Evolutionary conservation across 1,140 invertebrate genomes (phyloP).

Genomic region (Copidosoma floridanum): DNA sequence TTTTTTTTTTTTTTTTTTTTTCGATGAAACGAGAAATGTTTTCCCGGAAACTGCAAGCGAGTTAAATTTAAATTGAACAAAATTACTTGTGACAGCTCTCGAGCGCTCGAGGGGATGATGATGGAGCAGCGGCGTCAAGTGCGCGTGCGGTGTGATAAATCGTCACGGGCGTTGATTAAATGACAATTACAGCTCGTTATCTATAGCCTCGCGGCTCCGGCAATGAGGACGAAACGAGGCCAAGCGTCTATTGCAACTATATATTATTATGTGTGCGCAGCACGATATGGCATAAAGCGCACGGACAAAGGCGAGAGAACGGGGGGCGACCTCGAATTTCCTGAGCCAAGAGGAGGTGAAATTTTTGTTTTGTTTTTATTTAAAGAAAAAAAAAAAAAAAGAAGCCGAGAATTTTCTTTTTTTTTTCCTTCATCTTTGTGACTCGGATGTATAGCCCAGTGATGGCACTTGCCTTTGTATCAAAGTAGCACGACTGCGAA

Average conservation of each 20-base stretch:
- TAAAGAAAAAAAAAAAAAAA: background rate
- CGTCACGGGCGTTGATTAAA: conserved; percentile 25
- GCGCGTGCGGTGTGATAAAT: too few relatives aligned
- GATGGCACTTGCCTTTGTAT: too few relatives aligned
- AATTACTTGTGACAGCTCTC: conserved; percentile 1
- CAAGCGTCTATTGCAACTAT: too few relatives aligned
- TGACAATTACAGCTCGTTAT: conserved; percentile 19
- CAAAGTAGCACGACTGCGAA: background rate
- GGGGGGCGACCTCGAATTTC: background rate
- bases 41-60: too few relatives aligned
- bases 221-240: background rate
- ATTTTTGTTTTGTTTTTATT: too few relatives aligned
- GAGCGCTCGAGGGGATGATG: too few relatives aligned
- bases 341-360: background rate
- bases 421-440: background rate
- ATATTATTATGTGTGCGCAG: too few relatives aligned
- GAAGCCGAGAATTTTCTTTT: background rate
- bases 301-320: background rate
- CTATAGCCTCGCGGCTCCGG: conserved; percentile 1
- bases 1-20: too few relatives aligned
- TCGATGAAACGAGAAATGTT: too few relatives aligned
- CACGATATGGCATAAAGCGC: too few relatives aligned
- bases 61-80: background rate
- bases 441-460: too few relatives aligned
- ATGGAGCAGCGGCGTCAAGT: too few relatives aligned